Evolutionary conservation across 2,888 invertebrate species (phyloP), one percentile per base, ranked within the genome.

Genomic region (Pandemis heparana): DNA sequence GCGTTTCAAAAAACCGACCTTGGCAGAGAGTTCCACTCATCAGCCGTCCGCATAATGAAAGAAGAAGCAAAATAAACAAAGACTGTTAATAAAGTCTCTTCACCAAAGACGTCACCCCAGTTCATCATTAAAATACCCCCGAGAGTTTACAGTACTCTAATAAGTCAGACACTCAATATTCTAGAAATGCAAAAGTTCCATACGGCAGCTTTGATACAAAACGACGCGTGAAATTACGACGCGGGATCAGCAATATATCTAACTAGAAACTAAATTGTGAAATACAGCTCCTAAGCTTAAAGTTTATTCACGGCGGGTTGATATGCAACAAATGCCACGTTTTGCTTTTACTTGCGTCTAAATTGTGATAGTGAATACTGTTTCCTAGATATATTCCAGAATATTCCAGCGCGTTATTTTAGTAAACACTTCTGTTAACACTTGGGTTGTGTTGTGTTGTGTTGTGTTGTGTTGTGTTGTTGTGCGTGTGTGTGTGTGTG

Each of bases 141-240:
- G 72, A 72, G 74, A 78, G 76, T n/a, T 48, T 4, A 12, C 12
- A 56, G 5, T 16, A n/a, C 18, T 53, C 48, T 43, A 59, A 67
- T 18, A 71, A 18, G 8, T 18, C 60, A 32, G 23, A 32, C 23
- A 32, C 23, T 66, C 51, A 65, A 51, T 48, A 38, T 51, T 71
- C 66, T 18, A 9, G 41, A 48, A 66, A 12, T 66, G 60, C 39
- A 60, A 71, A 71, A 51, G 39, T 8, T 48, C 38, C 60, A 39
- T 77, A 80, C 81, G 80, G 81, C 83, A 84, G 86, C 86, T 84
- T 84, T 83, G 81, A 82, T 80, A 80, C 82, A 86, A 84, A 88
- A 87, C 85, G 86, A 86, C 80, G 83, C 88, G 87, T 87, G 84
- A 87, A 89, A 89, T 89, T 86, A 87, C 77, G 68, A 77, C 78